phyloP scores from a whole-genome alignment of 2,888 invertebrate species.

The Noctua comes region DNA sequence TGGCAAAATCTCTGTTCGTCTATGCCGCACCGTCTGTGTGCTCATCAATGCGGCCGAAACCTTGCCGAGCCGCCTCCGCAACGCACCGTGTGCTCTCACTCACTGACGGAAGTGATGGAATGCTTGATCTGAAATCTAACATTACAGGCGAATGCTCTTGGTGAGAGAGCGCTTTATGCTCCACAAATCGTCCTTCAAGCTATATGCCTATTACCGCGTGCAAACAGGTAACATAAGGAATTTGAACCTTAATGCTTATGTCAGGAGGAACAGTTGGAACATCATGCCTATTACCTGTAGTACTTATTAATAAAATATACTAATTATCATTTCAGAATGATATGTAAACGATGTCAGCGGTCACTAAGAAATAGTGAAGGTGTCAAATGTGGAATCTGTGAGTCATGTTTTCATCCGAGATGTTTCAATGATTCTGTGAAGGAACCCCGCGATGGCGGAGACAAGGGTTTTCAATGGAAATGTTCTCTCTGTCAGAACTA shows the following conservation, averaged over 20 bases:
- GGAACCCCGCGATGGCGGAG: slow-evolving; percentile 72
- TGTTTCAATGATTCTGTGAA: slow-evolving; percentile 67
- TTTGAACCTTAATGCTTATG: neutral
- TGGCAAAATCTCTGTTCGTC: too few species aligned
- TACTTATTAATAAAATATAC: neutral
- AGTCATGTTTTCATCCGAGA: slow-evolving; percentile 72
- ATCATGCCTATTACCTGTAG: neutral
- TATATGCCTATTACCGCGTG: neutral
- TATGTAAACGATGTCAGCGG: slow-evolving; percentile 78
- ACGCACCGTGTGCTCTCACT: neutral
- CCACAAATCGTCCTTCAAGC: neutral
- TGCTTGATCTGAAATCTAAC: neutral
- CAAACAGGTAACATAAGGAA: neutral
- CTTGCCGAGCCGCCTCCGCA: too few species aligned
- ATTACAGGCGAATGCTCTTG: neutral
- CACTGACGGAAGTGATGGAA: neutral
- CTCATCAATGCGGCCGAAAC: too few species aligned
- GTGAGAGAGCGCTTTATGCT: neutral
- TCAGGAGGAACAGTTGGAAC: neutral
- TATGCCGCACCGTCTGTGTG: too few species aligned
- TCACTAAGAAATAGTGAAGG: slow-evolving; percentile 72
- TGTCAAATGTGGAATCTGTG: slow-evolving; percentile 74
- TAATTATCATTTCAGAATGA: slow-evolving; percentile 68
- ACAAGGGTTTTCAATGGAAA: slow-evolving; percentile 77
- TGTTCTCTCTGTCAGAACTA: slow-evolving; percentile 79